Conservation (phyloP, 1,140 invertebrate species). For the Drosophila pectinifera region DNA sequence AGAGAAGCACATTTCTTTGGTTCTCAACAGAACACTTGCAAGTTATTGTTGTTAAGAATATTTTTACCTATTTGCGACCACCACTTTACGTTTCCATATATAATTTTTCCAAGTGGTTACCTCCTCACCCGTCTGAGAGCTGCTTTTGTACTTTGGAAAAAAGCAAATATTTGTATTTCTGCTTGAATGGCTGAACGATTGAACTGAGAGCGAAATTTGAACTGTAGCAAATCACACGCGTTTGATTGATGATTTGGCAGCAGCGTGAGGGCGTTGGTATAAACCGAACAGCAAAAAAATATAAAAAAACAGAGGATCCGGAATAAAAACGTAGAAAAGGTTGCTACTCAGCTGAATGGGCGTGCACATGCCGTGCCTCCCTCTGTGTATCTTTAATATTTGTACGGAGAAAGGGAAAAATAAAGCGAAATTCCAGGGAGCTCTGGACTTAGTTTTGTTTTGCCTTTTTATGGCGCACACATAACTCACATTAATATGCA, state of each 20-base stretch:
- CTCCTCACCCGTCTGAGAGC: not conserved
- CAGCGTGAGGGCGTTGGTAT: slow-evolving; percentile 26
- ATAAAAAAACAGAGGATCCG: slow-evolving; percentile 7
- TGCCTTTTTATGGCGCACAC: slow-evolving; percentile 36
- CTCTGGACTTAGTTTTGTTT: slow-evolving; percentile 50
- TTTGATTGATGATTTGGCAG: slow-evolving; percentile 81
- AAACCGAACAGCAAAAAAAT: slow-evolving; percentile 18
- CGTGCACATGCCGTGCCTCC: slow-evolving; percentile 48
- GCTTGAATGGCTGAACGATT: slow-evolving; percentile 81
- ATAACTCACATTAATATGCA: slow-evolving; percentile 77
- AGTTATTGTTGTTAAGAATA: not conserved
- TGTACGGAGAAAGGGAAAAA: slow-evolving; percentile 34
- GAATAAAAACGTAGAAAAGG: slow-evolving; percentile 46
- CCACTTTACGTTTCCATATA: not conserved
- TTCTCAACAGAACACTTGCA: not conserved
- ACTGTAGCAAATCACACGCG: slow-evolving; percentile 81
- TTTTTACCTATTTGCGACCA: not conserved
- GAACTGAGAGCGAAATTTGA: slow-evolving; percentile 80
- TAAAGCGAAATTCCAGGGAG: slow-evolving; percentile 19
- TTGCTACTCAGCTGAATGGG: slow-evolving; percentile 42
- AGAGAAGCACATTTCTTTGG: not conserved
- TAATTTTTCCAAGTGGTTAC: slow-evolving; percentile 8
- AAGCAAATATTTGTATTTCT: slow-evolving; percentile 81
- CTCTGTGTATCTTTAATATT: slow-evolving; percentile 61
- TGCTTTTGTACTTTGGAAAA: slow-evolving; percentile 72